Evolutionary conservation across 2,888 invertebrate species (phyloP).

Genomic region (Apamea epomidion): DNA sequence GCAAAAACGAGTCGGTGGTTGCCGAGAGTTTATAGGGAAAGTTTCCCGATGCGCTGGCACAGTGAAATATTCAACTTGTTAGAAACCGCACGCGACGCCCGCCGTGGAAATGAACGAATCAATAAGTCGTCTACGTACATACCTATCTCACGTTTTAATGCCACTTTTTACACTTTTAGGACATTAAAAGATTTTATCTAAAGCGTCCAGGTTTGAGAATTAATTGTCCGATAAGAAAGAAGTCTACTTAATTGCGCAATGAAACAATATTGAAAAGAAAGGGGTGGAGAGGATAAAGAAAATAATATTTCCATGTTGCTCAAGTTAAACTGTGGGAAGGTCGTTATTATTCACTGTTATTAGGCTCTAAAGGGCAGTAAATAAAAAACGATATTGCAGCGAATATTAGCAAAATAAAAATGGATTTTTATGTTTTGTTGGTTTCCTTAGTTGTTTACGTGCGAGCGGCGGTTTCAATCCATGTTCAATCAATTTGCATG

Average conservation of each 20-base stretch:
- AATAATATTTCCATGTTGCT: constrained; percentile 42
- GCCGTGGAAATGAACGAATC: constrained; percentile 68
- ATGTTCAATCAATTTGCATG: constrained; percentile 77
- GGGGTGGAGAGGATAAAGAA: constrained; percentile 35
- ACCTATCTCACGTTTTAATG: constrained; percentile 3
- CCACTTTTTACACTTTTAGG: constrained; percentile 28
- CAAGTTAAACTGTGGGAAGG: constrained; percentile 34
- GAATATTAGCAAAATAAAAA: constrained; percentile 47
- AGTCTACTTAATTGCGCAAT: constrained; percentile 35
- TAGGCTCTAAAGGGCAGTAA: constrained; percentile 52
- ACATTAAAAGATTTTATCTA: constrained; percentile 10
- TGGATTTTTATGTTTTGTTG: constrained; percentile 45
- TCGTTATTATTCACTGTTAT: constrained; percentile 58
- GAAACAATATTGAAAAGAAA: constrained; percentile 45
- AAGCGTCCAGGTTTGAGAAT: constrained; percentile 30
- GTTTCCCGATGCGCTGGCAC: constrained; percentile 72
- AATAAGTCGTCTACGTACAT: constrained; percentile 58
- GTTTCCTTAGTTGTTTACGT: constrained; percentile 50
- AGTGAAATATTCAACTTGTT: constrained; percentile 81
- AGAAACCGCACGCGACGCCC: constrained; percentile 69
- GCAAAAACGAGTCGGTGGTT: constrained; percentile 64
- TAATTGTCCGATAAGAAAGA: constrained; percentile 33
- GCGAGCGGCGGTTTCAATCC: constrained; percentile 69
- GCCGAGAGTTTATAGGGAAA: constrained; percentile 72
- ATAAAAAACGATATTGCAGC: constrained; percentile 54